phyloP scores from a whole-genome alignment of 2,797 vertebrate genomes.

The Schizothorax lantsangensis region DNA sequence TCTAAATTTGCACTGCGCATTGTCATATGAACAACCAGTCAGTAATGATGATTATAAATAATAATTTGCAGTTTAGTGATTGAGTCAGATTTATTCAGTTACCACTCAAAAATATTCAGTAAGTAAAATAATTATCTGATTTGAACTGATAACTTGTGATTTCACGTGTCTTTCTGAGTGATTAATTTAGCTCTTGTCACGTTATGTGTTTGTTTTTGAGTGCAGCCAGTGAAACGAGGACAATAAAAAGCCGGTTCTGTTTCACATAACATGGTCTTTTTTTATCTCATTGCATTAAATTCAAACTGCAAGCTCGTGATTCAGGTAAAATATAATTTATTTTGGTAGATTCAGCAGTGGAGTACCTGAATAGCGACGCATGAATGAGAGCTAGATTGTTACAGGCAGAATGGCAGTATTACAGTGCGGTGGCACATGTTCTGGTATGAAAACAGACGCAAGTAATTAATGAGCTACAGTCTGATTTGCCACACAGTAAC shows the following conservation, averaged over 20 bases:
- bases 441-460: slow-evolving; percentile 24
- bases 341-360: background rate
- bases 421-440: background rate
- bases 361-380: background rate
- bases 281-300: background rate
- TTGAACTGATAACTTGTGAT: background rate
- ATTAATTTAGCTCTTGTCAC: background rate
- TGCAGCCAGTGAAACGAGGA: background rate
- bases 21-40: background rate
- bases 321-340: background rate
- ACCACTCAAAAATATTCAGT: background rate
- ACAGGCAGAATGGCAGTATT: slow-evolving; percentile 18
- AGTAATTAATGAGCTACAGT: slow-evolving; percentile 19
- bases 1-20: background rate
- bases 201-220: background rate
- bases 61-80: background rate
- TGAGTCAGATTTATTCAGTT: background rate
- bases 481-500: slow-evolving; percentile 17
- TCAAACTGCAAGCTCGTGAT: background rate
- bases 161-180: background rate
- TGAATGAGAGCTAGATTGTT: background rate
- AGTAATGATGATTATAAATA: background rate
- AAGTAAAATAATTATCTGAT: background rate
- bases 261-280: background rate
- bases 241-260: background rate